These are phyloP conservation scores for Cerastoderma edule DNA, from an alignment of 2,888 invertebrate genomes.

Conservation along the genomic window DNA sequence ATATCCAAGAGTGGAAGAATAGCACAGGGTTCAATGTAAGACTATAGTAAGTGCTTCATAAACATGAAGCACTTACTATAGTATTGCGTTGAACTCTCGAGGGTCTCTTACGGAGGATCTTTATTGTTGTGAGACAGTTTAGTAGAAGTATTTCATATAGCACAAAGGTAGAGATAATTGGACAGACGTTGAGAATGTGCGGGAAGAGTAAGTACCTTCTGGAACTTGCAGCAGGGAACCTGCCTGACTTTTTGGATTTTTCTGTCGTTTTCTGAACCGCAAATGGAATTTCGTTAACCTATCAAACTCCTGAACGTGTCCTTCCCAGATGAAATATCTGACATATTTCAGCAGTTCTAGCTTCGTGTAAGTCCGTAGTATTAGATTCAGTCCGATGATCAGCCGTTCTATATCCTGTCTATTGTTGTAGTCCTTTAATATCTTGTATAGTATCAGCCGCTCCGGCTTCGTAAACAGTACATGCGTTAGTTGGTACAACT, in stretches of 20 bases:
- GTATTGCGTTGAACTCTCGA: no score
- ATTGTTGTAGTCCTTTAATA: constrained; percentile 68
- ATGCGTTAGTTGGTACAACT: constrained; percentile 44
- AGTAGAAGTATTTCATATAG: no score
- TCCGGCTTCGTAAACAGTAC: constrained; percentile 63
- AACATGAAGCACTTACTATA: no score
- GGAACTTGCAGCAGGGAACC: background rate
- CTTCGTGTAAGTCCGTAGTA: constrained; percentile 73
- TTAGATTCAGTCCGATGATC: constrained; percentile 56
- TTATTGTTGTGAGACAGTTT: no score
- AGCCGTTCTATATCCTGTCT: constrained; percentile 54
- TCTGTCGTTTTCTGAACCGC: constrained; percentile 35
- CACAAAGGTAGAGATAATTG: no score
- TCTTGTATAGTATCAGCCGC: constrained; percentile 67
- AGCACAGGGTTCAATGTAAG: no score
- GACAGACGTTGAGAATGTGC: no score
- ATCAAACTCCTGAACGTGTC: constrained; percentile 66
- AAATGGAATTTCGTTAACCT: constrained; percentile 47
- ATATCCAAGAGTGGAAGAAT: no score
- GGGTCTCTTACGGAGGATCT: no score
- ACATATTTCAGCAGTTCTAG: constrained; percentile 72
- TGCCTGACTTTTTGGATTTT: no score
- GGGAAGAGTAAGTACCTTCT: no score
- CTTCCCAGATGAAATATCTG: constrained; percentile 67
- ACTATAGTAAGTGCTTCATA: no score